phyloP scores from a whole-genome alignment of 2,113 vertebrate genomes.

The Gallinago jamesoni region DNA sequence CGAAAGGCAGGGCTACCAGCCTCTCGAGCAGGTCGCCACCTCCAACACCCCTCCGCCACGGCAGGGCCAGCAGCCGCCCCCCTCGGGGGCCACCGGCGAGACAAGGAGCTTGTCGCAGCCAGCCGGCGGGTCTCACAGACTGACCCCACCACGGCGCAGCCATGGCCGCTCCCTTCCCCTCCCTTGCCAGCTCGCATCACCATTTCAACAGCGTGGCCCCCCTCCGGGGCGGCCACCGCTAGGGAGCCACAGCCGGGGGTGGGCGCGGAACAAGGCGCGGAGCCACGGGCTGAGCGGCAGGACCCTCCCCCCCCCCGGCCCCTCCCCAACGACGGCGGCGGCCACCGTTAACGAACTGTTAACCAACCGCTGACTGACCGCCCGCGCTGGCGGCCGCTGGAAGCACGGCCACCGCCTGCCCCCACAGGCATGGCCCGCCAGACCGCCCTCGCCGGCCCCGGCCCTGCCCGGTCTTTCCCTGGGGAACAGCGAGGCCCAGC shows the following conservation, averaged over 20 bases:
- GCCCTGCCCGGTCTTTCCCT: background rate
- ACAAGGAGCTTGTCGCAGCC: background rate
- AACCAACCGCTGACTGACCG: background rate
- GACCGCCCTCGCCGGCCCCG: fast-evolving
- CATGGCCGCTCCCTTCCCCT: background rate
- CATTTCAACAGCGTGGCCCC: fast-evolving
- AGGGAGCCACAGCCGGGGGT: too few species aligned
- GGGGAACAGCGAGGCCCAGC: too few species aligned
- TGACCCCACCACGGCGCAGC: background rate
- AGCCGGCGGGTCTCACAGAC: background rate
- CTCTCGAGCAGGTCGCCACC: background rate
- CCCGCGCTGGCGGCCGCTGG: background rate
- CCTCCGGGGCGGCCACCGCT: too few species aligned
- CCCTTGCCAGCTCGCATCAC: too few species aligned
- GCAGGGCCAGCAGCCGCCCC: background rate
- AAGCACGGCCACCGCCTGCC: background rate
- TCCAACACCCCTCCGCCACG: background rate
- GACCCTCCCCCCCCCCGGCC: too few species aligned
- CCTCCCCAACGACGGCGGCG: background rate
- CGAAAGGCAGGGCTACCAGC: background rate
- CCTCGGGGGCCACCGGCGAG: fast-evolving
- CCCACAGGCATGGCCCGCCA: background rate
- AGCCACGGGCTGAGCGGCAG: background rate
- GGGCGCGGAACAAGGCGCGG: fast-evolving
- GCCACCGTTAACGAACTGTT: background rate